Conservation (phyloP, 2,888 invertebrate species). For the Sesamia inferens region DNA sequence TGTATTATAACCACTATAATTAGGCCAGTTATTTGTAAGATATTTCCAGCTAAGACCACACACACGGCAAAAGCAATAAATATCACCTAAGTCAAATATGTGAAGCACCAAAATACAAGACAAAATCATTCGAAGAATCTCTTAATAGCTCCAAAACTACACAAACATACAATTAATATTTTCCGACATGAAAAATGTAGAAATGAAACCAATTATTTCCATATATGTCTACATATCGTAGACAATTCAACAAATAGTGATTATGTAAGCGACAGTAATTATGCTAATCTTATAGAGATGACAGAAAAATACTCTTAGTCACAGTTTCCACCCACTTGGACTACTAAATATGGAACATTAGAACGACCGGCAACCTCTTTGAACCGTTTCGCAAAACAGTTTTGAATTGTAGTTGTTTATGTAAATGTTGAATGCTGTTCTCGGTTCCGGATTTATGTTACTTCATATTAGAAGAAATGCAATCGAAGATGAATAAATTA, state of each 20-base stretch:
- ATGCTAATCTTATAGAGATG: slow-evolving; percentile 54
- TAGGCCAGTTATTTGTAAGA: slow-evolving; percentile 1
- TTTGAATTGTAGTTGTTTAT: slow-evolving; percentile 37
- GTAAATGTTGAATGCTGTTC: slow-evolving; percentile 34
- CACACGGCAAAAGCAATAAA: slow-evolving; percentile 33
- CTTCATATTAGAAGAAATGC: slow-evolving; percentile 28
- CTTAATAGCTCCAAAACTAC: slow-evolving; percentile 35
- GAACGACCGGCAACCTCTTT: slow-evolving; percentile 36
- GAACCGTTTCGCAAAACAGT: slow-evolving; percentile 47
- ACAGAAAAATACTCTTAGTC: slow-evolving; percentile 56
- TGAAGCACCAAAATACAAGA: slow-evolving; percentile 4
- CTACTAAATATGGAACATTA: slow-evolving; percentile 46
- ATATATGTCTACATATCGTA: slow-evolving; percentile 33
- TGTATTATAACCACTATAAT: background rate
- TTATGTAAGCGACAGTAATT: slow-evolving; percentile 54
- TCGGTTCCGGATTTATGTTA: slow-evolving; percentile 37
- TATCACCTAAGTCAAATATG: slow-evolving; percentile 10
- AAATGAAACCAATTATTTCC: slow-evolving; percentile 43
- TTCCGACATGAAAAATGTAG: slow-evolving; percentile 30
- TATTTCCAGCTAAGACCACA: slow-evolving; percentile 33
- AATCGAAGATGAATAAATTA: slow-evolving; percentile 29
- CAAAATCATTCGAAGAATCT: slow-evolving; percentile 7
- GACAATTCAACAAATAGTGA: slow-evolving; percentile 45
- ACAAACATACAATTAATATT: slow-evolving; percentile 47
- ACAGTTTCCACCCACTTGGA: slow-evolving; percentile 41